Evolutionary conservation across 2,797 vertebrate genomes (phyloP), one percentile per base, ranked within the genome.

Genomic region (Mormyrops boulengeri): DNA sequence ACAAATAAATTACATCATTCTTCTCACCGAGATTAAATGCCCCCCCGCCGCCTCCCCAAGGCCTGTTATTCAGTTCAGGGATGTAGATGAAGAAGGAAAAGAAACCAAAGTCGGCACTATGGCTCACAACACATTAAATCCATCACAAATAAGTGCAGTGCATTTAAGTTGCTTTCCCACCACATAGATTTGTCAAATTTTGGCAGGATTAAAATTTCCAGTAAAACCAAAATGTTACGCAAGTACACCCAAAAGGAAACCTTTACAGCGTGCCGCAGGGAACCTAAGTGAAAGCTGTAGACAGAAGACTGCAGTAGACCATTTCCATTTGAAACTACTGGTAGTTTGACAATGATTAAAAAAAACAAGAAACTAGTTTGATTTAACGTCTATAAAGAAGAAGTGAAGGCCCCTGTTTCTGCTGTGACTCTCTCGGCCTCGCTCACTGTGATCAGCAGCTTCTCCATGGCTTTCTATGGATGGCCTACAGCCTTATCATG

Each of bases 1-100:
- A 94, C 93, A 93, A 96, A 96, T 96, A 97, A 96, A 96, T 96
- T 95, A 96, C 90, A 50, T 91, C 41, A 82, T 89, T 93, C 82
- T 91, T 89, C 26, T 84, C 80, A 91, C 93, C 88, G 87, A 91
- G 91, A 92, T 92, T 90, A 92, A 94, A 90, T 92, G 69, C 69
- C 26, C 91, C 80, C 90, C 88, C 52, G 26, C 26, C 26, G 26
- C 26, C 7, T n/a, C 19, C 55, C 89, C 80, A 90, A 52, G 53
- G 84, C 82, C 85, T 62, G 62, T 53, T 88, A 82, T 6, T 50
- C 41, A 49, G 19, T 50, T 66, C 7, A 62, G 38, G 38, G 26
- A 57, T 87, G 80, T 92, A 60, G 60, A 44, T 6, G 2, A 41
- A 41, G 2, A 7, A 77, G 19, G n/a, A 19, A 6, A 6, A 41